These are phyloP conservation scores for Kuschelorhynchus macadamiae DNA, from an alignment of 2,888 invertebrate species.

Conservation along the genomic window DNA sequence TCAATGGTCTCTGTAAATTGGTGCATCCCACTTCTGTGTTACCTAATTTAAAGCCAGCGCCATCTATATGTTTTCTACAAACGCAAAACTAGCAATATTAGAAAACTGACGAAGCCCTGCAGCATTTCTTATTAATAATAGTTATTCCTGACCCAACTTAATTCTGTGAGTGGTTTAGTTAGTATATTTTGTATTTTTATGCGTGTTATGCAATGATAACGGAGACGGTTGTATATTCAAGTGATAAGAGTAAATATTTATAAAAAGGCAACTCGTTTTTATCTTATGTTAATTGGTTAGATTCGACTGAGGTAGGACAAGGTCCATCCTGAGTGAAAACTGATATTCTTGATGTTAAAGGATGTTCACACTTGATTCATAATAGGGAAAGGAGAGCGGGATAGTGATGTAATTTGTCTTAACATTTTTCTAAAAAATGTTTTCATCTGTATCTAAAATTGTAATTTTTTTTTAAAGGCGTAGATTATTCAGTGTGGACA, in stretches of 20 bases:
- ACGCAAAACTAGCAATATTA: too few species aligned
- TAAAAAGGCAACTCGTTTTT: constrained; percentile 47
- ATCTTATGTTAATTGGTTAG: constrained; percentile 49
- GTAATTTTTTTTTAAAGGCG: too few species aligned
- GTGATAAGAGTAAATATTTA: constrained; percentile 49
- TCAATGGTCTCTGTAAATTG: too few species aligned
- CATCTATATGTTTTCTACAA: too few species aligned
- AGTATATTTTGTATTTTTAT: constrained; percentile 40
- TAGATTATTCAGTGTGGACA: too few species aligned
- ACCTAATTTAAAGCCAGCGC: too few species aligned
- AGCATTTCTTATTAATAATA: constrained; percentile 2
- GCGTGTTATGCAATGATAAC: constrained; percentile 44
- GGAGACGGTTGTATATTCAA: constrained; percentile 50
- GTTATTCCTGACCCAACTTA: background rate
- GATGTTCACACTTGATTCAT: background rate
- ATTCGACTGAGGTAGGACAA: constrained; percentile 46
- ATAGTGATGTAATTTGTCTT: too few species aligned
- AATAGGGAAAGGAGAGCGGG: too few species aligned
- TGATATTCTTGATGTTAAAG: constrained; percentile 2
- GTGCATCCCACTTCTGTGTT: too few species aligned
- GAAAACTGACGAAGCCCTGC: background rate
- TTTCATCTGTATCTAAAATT: too few species aligned
- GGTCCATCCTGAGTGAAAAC: constrained; percentile 42
- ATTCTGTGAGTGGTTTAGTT: constrained; percentile 3
- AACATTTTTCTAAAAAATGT: too few species aligned